Evolutionary conservation across 2,113 vertebrate genomes (phyloP), one percentile per base, ranked within the genome.

Genomic region (Nothocercus nigrocapillus): DNA sequence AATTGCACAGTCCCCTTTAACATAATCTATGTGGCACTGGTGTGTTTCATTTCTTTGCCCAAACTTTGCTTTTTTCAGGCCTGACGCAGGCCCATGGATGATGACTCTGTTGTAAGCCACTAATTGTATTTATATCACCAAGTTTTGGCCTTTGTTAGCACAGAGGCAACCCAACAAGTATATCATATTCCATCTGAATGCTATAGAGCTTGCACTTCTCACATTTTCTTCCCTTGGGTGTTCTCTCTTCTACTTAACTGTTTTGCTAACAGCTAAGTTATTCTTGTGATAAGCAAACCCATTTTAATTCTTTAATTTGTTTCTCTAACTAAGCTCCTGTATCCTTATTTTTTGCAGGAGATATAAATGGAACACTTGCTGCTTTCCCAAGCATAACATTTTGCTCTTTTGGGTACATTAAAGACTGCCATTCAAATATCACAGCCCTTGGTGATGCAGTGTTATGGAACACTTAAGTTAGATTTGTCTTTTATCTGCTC

Each of bases 381-480:
- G 28, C 49, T 18, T 78, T 92, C 61, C 34, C 6, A 76, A 93
- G 24, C 30, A 69, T 42, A 94, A 75, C 11, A 88, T 85, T 88
- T 93, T 88, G 51, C 42, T 81, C 25, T 75, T 89, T 64, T 92
- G 82, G 34, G 30, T 88, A 58, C 61, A 53, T 4, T 53, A 44
- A 78, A 67, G 51, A 78, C 45, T 88, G 47, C 58, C 53, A 56
- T 79, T 92, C 36, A 76, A 89, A 21, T 88, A 75, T 62, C 56
- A 79, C 22, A 68, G 76, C 22, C 44, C 56, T 81, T 93, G 88
- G 61, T 81, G 18, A 19, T 84, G 11, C 12, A 64, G 19, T 81
- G 51, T 91, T 88, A 74, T 86, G 64, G 79, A 96, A 89, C 14
- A 11, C 8, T 95, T 61, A 36, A 61, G 34, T 69, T 83, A 94